These are phyloP conservation scores for Meriones psammophilus DNA, from an alignment of 2,797 vertebrate genomes.

Conservation along the genomic window DNA sequence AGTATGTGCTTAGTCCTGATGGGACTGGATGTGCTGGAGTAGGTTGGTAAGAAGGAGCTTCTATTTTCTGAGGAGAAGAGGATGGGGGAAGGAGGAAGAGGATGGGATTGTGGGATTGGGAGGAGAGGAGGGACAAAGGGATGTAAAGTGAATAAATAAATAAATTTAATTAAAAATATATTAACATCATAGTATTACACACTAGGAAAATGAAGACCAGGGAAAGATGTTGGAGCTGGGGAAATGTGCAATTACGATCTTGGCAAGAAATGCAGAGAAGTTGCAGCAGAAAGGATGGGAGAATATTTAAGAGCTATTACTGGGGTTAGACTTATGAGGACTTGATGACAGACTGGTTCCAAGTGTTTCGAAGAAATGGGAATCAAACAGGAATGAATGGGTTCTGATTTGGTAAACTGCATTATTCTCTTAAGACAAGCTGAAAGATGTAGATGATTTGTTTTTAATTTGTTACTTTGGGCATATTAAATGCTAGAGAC, in stretches of 20 bases:
- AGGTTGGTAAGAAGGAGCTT: too few species aligned
- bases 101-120: too few species aligned
- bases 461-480: not conserved
- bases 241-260: not conserved
- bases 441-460: not conserved
- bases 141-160: too few species aligned
- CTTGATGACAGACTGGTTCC: conserved; percentile 59
- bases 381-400: not conserved
- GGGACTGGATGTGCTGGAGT: too few species aligned
- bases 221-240: not conserved
- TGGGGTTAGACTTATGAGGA: conserved; percentile 54
- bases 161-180: not conserved
- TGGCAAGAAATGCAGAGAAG: not conserved
- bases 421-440: not conserved
- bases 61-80: too few species aligned
- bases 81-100: too few species aligned
- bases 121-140: too few species aligned
- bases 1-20: too few species aligned
- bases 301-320: conserved; percentile 3
- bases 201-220: not conserved
- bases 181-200: not conserved
- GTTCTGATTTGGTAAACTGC: not conserved
- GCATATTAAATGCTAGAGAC: not conserved
- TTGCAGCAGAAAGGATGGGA: not conserved
- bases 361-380: conserved; percentile 56